Conservation (phyloP, 2,888 invertebrate species). For the Drosophila mulleri region DNA sequence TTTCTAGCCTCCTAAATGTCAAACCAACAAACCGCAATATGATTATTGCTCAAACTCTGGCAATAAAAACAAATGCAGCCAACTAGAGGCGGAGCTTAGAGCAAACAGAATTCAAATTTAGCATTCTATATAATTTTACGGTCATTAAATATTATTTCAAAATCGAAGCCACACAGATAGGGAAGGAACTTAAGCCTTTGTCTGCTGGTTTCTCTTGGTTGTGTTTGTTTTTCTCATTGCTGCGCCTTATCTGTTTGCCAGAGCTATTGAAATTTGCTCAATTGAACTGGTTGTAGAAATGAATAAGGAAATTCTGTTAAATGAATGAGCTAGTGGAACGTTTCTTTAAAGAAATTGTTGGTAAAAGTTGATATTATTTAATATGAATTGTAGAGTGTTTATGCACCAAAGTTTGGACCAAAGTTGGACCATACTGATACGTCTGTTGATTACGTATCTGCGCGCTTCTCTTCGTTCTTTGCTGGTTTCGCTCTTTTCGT, state of each 20-base stretch:
- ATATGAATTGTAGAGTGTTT: no score
- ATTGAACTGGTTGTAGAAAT: neutral
- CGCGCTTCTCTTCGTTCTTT: no score
- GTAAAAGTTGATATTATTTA: neutral
- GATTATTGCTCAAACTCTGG: slow-evolving; percentile 57
- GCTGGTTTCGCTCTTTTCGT: no score
- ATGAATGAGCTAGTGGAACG: neutral
- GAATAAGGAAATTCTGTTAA: neutral
- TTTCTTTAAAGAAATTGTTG: neutral
- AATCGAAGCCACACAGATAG: slow-evolving; percentile 63
- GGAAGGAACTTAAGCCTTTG: slow-evolving; percentile 51
- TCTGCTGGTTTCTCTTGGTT: slow-evolving; percentile 40
- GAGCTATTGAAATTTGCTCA: slow-evolving; percentile 1
- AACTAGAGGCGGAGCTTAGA: slow-evolving; percentile 8
- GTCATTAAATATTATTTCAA: slow-evolving; percentile 80
- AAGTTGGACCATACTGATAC: no score
- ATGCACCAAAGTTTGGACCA: no score
- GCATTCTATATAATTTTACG: slow-evolving; percentile 77
- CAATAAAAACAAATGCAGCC: slow-evolving; percentile 53
- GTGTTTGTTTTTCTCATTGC: slow-evolving; percentile 27
- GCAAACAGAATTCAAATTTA: slow-evolving; percentile 51
- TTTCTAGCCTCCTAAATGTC: slow-evolving; percentile 44
- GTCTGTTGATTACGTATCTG: no score
- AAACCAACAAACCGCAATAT: slow-evolving; percentile 62
- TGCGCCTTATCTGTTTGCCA: slow-evolving; percentile 10